Percentiles rank a stretch among this genome's conserved stretches.
These are phyloP conservation scores for Coilia nasus DNA, from an alignment of 2,797 vertebrate genomes.

Conservation along the genomic window DNA sequence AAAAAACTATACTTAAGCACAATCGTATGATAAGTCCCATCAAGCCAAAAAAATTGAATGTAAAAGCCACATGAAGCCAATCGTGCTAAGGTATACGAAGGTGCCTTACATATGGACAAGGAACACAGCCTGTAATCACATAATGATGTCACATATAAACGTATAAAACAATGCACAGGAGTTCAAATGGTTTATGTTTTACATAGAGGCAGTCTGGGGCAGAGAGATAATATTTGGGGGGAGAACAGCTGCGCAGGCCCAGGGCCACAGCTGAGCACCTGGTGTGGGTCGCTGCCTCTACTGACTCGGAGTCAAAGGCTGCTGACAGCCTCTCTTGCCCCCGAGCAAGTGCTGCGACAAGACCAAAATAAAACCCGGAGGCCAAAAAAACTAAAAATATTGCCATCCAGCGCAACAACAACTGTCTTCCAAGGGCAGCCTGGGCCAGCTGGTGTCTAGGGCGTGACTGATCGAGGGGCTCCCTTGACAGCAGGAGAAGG, in stretches of 20 bases:
- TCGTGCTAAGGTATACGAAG: no score
- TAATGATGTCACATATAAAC: no score
- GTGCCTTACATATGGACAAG: neutral
- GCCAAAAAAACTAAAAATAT: constrained; percentile 73
- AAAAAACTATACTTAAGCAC: neutral
- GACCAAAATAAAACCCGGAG: constrained; percentile 73
- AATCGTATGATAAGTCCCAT: neutral
- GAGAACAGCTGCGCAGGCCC: constrained; percentile 47
- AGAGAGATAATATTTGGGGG: neutral
- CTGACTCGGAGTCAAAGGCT: constrained; percentile 51
- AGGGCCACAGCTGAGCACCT: constrained; percentile 37
- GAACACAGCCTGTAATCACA: neutral
- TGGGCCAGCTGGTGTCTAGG: constrained; percentile 63
- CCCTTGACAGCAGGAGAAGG: neutral
- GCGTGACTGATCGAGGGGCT: constrained; percentile 43
- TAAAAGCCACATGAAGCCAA: neutral
- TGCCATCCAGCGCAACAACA: constrained; percentile 66
- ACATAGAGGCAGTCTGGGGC: neutral
- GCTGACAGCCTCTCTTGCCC: constrained; percentile 57
- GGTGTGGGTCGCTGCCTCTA: constrained; percentile 13
- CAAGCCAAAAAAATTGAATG: neutral
- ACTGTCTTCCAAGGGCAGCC: constrained; percentile 50
- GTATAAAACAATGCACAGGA: no score
- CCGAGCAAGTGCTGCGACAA: constrained; percentile 55
- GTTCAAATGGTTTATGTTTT: no score